Conservation (phyloP, 2,113 vertebrate species). For the Periophthalmus modestus region DNA sequence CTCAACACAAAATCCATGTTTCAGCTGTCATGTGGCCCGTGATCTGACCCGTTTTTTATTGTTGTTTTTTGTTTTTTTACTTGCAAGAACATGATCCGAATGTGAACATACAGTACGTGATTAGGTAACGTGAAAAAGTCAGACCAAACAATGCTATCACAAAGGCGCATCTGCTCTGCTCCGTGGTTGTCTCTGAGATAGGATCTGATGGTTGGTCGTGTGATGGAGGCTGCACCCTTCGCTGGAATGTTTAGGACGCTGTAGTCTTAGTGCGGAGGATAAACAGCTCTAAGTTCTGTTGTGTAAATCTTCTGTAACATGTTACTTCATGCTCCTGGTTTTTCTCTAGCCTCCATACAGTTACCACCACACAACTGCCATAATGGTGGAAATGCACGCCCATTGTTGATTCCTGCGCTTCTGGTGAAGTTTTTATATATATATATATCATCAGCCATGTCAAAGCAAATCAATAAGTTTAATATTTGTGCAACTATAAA, state of each 20-base stretch:
- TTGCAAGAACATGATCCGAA: not conserved
- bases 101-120: not conserved
- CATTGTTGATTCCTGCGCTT: not conserved
- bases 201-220: conserved; percentile 17
- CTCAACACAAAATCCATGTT: not conserved
- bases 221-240: conserved; percentile 10
- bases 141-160: not conserved
- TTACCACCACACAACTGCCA: conserved; percentile 3
- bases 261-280: conserved; percentile 8
- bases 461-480: not conserved
- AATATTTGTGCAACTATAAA: not conserved
- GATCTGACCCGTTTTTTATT: no score
- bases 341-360: conserved; percentile 1
- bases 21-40: not conserved
- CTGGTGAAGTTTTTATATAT: no score
- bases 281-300: conserved; percentile 18
- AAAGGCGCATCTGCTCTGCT: not conserved
- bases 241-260: conserved; percentile 16
- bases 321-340: not conserved
- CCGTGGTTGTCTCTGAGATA: not conserved
- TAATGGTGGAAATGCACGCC: not conserved
- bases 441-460: not conserved
- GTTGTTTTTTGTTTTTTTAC: no score
- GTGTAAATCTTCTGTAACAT: conserved; percentile 2
- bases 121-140: not conserved